Base-by-base conservation (phyloP, 2,113 vertebrate genomes). In the Acrocephalus kingi region DNA sequence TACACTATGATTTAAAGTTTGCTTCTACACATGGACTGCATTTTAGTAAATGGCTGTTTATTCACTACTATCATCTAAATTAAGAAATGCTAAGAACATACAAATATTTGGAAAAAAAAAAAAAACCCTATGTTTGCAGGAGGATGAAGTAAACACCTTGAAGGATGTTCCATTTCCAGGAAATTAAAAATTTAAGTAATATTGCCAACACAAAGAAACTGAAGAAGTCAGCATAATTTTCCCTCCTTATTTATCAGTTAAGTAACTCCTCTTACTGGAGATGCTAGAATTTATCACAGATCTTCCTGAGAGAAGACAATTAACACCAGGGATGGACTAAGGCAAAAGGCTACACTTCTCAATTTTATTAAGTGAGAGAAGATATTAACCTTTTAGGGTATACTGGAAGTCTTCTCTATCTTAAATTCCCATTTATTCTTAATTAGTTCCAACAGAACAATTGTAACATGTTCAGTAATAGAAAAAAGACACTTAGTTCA, bases 31-130 rank as follows among this genome's bases (percentile, higher is more conserved):
- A 41, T 73, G 27, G 19, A 62, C 21, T 39, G 10, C 27, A 63
- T 52, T 59, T 79, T 18, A 79, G 9, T 52, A 76, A 68, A 46
- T 4, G 4, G 28, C 2, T 13, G 22, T 48, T 61, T 69, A 76
- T 28, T 83, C 41, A 45, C 35, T 16, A 33, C 9, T 55, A 35
- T 25, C 5, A 72, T 23, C 13, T 48, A 59, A 66, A 63, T n/a
- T 46, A 58, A 67, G 27, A 67, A 45, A 54, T 33, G 12, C 9
- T 33, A 30, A 46, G 49, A 75, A 80, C 7, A 43, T 23, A 37
- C 0, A 0, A 8, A 8, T 37, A 41, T 59, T n/a, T 59, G 7
- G 7, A 2, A 39, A 59, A 56, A 37, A 43, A 43, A 67, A 41
- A 52, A 48, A 12, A 7, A 25, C 37, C 9, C 25, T 54, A 4